Base-by-base conservation (phyloP, 2,888 invertebrate species). In the Drosophila paramelanica region DNA sequence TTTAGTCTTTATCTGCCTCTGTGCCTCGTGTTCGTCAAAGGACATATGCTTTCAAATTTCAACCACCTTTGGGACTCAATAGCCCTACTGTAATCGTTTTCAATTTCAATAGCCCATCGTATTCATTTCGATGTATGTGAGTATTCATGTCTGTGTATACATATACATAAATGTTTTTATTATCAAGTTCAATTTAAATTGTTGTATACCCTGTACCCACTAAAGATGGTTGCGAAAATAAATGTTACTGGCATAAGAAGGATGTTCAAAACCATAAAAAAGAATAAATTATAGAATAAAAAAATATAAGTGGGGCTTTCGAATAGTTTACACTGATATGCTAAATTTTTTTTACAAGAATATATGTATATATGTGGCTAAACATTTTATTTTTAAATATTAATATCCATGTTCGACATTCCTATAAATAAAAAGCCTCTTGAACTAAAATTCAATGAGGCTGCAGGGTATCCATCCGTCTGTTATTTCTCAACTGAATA, bases 1-100 rank as follows among this genome's bases (percentile, higher is more conserved):
- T 87, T 86, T 74, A 69, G 77, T 71, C 76, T 76, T 74, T 86
- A 79, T 86, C 80, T 82, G 76, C 65, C 61, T 73, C 49, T 56
- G 49, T 52, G 23, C 31, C 45, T 20, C 47, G 41, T 55, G 59
- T 55, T 59, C 67, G 64, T 64, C 59, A 73, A 76, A 67, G 56
- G 81, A 45, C 64, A 84, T 87, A 84, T 84, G 83, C 75, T 77
- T 76, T 81, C 66, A 66, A 69, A 74, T 64, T 62, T 58, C 60
- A 67, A 67, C 76, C 64, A 79, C 83, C 86, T 79, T 66, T 36
- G 42, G 36, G 14, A 31, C 27, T 39, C 45, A 49, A 52, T 46
- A 49, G 38, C 49, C 45, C 17, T 57, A 33, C 62, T 62, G 59
- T 67, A 85, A 78, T 74, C 72, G 68, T 60, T 69, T 77, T 73